Conservation (phyloP, 2,888 invertebrate species). For the Drosophila mayaguana region DNA sequence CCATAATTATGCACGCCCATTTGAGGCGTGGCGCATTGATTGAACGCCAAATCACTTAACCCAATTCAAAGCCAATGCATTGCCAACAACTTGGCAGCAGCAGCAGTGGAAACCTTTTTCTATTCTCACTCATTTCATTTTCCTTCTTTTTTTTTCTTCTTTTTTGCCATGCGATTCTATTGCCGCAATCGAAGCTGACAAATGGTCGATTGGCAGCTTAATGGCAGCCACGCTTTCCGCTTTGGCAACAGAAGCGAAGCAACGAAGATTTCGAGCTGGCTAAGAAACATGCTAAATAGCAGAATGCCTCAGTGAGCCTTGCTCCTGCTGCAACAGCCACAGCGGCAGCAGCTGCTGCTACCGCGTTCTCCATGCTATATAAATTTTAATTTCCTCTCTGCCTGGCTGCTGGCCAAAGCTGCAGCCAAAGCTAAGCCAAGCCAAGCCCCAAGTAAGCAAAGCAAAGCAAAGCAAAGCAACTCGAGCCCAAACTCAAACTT, state of each 20-base stretch:
- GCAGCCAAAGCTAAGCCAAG: conserved; percentile 19
- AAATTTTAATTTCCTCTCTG: conserved; percentile 74
- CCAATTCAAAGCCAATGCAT: conserved; percentile 62
- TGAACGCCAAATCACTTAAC: conserved; percentile 77
- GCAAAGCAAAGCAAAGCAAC: conserved; percentile 36
- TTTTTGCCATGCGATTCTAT: conserved; percentile 30
- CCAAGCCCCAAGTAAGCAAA: conserved; percentile 30
- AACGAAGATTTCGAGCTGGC: conserved; percentile 25
- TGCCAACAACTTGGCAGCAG: conserved; percentile 71
- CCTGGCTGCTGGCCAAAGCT: conserved; percentile 59
- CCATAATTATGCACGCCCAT: conserved; percentile 60
- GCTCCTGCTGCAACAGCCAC: conserved; percentile 8
- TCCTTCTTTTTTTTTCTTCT: not conserved
- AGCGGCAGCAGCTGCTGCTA: conserved; percentile 57
- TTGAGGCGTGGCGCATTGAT: conserved; percentile 49
- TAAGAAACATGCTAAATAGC: conserved; percentile 70
- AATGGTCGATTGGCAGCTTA: conserved; percentile 78
- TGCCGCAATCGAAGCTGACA: conserved; percentile 68
- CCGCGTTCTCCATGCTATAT: conserved; percentile 60
- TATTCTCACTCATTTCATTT: conserved; percentile 2
- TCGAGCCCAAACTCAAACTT: conserved; percentile 29
- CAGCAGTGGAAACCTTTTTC: conserved; percentile 34
- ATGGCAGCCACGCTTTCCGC: conserved; percentile 72
- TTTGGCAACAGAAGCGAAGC: conserved; percentile 44
- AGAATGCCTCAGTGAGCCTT: conserved; percentile 46